Conservation (phyloP, 2,797 vertebrate species). For the Ptychobarbus kaznakovi region DNA sequence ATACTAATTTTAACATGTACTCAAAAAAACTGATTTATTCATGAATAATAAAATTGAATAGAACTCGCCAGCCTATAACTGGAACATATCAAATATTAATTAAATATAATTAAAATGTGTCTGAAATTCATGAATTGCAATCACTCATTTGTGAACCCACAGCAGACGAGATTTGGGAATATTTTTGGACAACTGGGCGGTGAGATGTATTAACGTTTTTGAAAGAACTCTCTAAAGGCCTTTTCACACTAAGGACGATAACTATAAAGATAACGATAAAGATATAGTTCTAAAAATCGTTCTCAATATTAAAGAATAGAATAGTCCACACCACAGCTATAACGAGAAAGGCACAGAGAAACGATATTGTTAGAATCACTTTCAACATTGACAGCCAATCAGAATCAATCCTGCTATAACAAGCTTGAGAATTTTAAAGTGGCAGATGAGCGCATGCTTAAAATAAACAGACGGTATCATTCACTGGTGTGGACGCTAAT, state of each 20-base stretch:
- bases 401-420: too few species aligned
- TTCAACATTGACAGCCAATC: too few species aligned
- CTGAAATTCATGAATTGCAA: not conserved
- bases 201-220: not conserved
- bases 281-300: not conserved
- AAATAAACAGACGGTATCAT: not conserved
- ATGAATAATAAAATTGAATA: not conserved
- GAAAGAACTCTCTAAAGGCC: not conserved
- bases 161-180: not conserved
- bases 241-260: not conserved
- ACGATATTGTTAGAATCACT: too few species aligned
- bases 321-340: too few species aligned
- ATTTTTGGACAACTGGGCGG: not conserved
- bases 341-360: too few species aligned
- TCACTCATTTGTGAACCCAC: not conserved
- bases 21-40: not conserved
- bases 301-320: too few species aligned
- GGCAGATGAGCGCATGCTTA: not conserved
- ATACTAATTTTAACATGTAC: not conserved
- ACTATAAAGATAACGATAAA: too few species aligned
- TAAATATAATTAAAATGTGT: not conserved
- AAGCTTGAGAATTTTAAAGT: not conserved
- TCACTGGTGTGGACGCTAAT: too few species aligned
- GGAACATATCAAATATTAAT: not conserved
- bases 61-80: not conserved